phyloP scores from a whole-genome alignment of 1,140 invertebrate species.

The Choristoneura fumiferana region DNA sequence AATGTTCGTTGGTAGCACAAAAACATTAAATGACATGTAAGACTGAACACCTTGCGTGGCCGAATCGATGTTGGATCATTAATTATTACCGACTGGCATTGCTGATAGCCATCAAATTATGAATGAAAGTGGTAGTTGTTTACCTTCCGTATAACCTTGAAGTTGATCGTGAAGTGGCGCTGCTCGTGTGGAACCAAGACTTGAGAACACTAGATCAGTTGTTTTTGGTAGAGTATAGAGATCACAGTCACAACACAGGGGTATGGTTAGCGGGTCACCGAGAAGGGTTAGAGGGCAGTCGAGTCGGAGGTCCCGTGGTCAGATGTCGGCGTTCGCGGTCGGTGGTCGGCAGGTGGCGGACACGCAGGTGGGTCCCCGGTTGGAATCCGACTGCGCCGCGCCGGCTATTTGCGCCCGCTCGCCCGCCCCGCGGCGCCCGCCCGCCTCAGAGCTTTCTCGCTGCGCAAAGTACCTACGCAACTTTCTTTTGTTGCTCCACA shows the following conservation, averaged over 20 bases:
- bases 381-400: constrained; percentile 50
- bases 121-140: constrained; percentile 56
- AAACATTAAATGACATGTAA: neutral
- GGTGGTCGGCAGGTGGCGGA: neutral
- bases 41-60: neutral
- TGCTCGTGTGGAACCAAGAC: constrained; percentile 7
- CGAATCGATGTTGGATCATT: constrained; percentile 1
- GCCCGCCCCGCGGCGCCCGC: constrained; percentile 54
- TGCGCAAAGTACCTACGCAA: constrained; percentile 63
- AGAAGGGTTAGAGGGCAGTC: neutral
- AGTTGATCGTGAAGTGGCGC: constrained; percentile 28
- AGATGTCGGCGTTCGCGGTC: constrained; percentile 13
- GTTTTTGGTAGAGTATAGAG: no score
- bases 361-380: constrained; percentile 23
- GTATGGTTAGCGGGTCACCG: neutral
- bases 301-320: neutral
- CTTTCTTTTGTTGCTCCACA: constrained; percentile 27
- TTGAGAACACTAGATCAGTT: no score
- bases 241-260: no score
- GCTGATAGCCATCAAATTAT: constrained; percentile 27
- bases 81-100: constrained; percentile 1
- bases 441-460: constrained; percentile 63
- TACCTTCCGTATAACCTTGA: constrained; percentile 67
- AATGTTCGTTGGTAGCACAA: no score
- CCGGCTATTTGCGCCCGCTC: constrained; percentile 64